Conservation (phyloP, 2,113 vertebrate species). For the Bucco capensis region DNA sequence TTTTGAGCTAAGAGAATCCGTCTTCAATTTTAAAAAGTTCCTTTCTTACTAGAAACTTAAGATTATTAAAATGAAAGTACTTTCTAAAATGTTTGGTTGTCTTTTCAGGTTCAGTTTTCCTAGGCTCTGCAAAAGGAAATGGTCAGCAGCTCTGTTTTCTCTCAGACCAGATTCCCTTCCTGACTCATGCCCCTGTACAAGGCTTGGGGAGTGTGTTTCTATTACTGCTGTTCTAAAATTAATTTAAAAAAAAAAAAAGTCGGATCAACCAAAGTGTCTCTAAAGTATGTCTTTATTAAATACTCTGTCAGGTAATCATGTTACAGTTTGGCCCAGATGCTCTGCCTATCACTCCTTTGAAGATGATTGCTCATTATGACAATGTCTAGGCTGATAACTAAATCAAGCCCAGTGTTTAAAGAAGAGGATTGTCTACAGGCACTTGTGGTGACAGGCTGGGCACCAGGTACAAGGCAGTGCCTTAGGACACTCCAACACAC, state of each 20-base stretch:
- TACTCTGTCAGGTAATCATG: background rate
- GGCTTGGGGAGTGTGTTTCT: background rate
- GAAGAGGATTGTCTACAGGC: background rate
- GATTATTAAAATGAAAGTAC: background rate
- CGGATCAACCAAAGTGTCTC: background rate
- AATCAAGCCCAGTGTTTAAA: background rate
- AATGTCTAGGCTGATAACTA: background rate
- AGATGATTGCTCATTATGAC: background rate
- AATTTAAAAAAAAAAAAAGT: background rate
- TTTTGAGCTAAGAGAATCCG: background rate
- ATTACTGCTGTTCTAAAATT: constrained; percentile 25
- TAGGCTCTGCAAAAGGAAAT: background rate
- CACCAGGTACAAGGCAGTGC: background rate
- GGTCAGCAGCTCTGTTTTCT: constrained; percentile 3
- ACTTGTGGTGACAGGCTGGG: background rate
- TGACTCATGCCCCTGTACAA: background rate
- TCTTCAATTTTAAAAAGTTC: background rate
- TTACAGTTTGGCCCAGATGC: constrained; percentile 8
- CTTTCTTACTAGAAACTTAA: background rate
- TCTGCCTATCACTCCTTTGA: constrained; percentile 15
- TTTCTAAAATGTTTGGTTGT: background rate
- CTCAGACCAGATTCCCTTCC: background rate
- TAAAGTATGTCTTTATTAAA: constrained; percentile 42
- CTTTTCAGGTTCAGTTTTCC: background rate
- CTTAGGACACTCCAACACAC: background rate